Percentiles rank a stretch among this genome's conserved stretches.
These are phyloP conservation scores for Simalia tracyae DNA, from an alignment of 2,797 vertebrate species.

Conservation along the genomic window DNA sequence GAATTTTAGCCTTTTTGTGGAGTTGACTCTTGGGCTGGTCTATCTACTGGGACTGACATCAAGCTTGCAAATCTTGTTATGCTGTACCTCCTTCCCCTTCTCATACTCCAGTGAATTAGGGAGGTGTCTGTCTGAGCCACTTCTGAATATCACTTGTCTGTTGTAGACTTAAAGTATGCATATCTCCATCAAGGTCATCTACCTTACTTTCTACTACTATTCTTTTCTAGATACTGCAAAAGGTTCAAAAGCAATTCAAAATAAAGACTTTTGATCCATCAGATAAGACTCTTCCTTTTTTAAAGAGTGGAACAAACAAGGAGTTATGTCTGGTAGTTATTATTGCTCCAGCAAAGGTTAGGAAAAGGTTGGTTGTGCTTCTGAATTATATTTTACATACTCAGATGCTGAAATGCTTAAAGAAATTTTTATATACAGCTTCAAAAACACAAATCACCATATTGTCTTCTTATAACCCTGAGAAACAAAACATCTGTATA, in stretches of 20 bases:
- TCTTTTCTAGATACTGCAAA: neutral
- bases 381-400: neutral
- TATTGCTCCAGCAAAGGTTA: neutral
- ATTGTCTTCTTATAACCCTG: neutral
- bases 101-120: neutral
- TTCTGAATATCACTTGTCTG: no score
- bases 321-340: neutral
- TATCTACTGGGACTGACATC: neutral
- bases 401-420: neutral
- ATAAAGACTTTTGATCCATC: neutral
- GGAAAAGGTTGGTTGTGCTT: neutral
- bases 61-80: neutral
- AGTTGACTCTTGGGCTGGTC: neutral
- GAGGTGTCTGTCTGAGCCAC: neutral
- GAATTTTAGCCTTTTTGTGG: neutral
- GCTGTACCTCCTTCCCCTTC: neutral
- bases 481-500: conserved; percentile 1
- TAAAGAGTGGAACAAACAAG: neutral
- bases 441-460: neutral
- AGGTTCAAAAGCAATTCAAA: neutral
- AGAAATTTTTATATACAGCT: neutral
- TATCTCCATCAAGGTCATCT: neutral
- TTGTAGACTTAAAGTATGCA: neutral
- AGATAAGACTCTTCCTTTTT: neutral
- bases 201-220: neutral